Conservation (phyloP, 2,797 vertebrate species). For the Euthynnus affinis region DNA sequence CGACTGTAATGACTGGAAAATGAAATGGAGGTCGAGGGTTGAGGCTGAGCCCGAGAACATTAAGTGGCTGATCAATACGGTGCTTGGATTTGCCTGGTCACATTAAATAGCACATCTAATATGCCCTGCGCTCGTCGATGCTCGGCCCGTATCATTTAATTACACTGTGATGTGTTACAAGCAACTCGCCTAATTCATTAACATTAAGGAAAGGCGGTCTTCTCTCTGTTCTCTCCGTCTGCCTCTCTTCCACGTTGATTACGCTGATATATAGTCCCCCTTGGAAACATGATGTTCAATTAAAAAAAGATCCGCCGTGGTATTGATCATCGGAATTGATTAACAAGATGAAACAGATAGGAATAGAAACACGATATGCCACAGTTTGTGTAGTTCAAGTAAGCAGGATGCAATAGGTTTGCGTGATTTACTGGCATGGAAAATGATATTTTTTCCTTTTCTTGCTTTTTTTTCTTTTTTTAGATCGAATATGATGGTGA, state of each 20-base stretch:
- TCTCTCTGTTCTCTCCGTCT: constrained; percentile 27
- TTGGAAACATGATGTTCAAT: constrained; percentile 67
- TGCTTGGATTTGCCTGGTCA: constrained; percentile 81
- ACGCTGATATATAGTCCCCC: constrained; percentile 52
- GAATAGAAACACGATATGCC: constrained; percentile 43
- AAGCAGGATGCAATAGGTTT: constrained; percentile 23
- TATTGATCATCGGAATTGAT: constrained; percentile 63
- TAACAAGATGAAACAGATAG: constrained; percentile 47
- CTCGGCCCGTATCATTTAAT: constrained; percentile 80
- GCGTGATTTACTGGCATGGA: constrained; percentile 24
- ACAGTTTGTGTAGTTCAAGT: constrained; percentile 31
- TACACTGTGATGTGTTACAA: constrained; percentile 75
- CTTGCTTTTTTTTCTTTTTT: neutral
- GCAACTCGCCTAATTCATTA: constrained; percentile 64
- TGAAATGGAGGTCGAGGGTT: constrained; percentile 82
- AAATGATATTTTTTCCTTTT: neutral
- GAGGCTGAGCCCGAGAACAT: constrained; percentile 78
- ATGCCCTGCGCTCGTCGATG: constrained; percentile 65
- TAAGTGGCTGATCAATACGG: constrained; percentile 83
- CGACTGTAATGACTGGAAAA: constrained; percentile 81
- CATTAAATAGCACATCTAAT: constrained; percentile 84
- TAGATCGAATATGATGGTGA: constrained; percentile 4
- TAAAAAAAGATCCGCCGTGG: constrained; percentile 40
- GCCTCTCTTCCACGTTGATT: constrained; percentile 45
- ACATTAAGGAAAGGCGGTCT: constrained; percentile 48